Evolutionary conservation across 2,888 invertebrate genomes (phyloP).

Genomic region (Scaptomyza parva): DNA sequence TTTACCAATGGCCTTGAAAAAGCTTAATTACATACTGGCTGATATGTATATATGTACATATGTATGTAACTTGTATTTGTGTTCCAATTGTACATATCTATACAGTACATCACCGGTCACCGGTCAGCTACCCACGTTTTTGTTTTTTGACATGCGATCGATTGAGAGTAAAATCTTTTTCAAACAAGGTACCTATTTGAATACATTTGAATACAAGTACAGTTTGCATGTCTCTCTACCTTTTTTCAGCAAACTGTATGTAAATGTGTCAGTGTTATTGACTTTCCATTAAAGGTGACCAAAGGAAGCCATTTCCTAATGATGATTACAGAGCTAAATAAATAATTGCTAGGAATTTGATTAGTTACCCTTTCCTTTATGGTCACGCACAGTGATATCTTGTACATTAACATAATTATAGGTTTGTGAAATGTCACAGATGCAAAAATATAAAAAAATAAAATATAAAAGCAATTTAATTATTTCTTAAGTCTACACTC

Average conservation of each 20-base stretch:
- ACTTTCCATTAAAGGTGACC: slow-evolving; percentile 4
- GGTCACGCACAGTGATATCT: background rate
- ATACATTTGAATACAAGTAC: background rate
- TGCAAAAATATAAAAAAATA: background rate
- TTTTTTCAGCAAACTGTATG: background rate
- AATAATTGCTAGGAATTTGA: no score
- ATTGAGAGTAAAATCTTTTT: slow-evolving; percentile 7
- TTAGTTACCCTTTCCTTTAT: background rate
- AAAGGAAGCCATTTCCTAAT: background rate
- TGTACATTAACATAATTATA: background rate
- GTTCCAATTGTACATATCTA: background rate
- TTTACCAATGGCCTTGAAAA: slow-evolving; percentile 8
- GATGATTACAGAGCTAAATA: background rate
- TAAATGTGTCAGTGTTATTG: slow-evolving; percentile 1
- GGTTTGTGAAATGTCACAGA: background rate
- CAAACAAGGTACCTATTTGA: background rate
- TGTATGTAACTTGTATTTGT: background rate
- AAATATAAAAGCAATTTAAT: no score
- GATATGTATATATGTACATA: background rate
- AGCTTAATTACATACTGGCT: slow-evolving; percentile 8
- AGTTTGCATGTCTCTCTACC: background rate
- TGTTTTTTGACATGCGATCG: slow-evolving; percentile 18
- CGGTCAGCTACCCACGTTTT: slow-evolving; percentile 23
- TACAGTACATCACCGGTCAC: background rate
- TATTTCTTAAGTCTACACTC: background rate